Conservation (phyloP, 2,113 vertebrate species). For the Hirundichthys speculiger region DNA sequence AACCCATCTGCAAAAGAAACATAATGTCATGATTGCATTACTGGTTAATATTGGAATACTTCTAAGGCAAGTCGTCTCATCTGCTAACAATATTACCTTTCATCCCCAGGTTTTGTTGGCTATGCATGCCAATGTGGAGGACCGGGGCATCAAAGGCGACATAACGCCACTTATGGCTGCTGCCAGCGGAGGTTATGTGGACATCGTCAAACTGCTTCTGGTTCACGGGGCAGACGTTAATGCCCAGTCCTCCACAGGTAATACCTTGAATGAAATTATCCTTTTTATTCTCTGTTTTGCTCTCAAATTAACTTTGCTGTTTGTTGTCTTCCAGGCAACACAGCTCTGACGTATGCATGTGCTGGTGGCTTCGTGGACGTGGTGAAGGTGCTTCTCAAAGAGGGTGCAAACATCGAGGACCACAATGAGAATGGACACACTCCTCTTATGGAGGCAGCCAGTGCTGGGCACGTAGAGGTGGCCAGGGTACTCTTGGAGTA, state of each 20-base stretch:
- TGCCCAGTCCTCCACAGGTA: slow-evolving; percentile 97
- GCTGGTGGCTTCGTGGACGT: slow-evolving; percentile 98
- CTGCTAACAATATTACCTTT: not conserved
- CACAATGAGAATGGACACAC: slow-evolving; percentile 99
- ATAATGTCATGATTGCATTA: too few relatives aligned
- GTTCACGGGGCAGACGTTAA: slow-evolving; percentile 97
- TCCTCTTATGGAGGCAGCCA: slow-evolving; percentile 98
- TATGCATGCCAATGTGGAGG: slow-evolving; percentile 98
- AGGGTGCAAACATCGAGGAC: slow-evolving; percentile 98
- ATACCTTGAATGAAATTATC: not conserved
- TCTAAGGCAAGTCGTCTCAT: not conserved
- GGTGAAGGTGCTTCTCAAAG: slow-evolving; percentile 97
- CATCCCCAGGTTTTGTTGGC: slow-evolving; percentile 89
- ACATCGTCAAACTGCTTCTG: slow-evolving; percentile 96
- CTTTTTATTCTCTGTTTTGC: not conserved
- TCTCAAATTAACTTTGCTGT: not conserved
- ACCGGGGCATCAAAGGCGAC: slow-evolving; percentile 97
- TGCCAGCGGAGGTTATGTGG: slow-evolving; percentile 96
- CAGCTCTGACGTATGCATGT: slow-evolving; percentile 96
- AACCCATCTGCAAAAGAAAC: too few relatives aligned
- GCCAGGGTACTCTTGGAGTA: slow-evolving; percentile 96
- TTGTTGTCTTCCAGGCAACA: slow-evolving; percentile 86
- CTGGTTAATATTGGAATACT: too few relatives aligned
- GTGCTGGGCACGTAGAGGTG: slow-evolving; percentile 97
- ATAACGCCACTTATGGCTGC: slow-evolving; percentile 99